Percentiles rank a stretch among this genome's conserved stretches.
These are phyloP conservation scores for Clavelina lepadiformis DNA, from an alignment of 23 tunicate species.

Conservation along the genomic window DNA sequence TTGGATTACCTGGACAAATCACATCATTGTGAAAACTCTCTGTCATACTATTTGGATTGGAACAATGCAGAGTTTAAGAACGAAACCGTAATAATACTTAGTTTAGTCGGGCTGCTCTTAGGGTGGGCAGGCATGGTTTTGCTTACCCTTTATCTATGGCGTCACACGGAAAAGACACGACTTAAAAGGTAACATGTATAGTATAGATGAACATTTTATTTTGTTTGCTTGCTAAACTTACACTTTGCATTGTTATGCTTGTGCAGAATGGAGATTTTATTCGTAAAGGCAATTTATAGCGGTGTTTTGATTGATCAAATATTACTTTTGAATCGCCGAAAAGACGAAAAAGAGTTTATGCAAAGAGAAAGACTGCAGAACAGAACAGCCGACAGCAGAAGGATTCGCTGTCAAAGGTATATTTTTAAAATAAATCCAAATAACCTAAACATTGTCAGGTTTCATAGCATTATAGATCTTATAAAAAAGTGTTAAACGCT, in stretches of 20 bases:
- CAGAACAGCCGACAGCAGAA: too few relatives aligned
- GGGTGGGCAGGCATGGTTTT: slow-evolving; percentile 51
- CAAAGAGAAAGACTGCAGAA: slow-evolving; percentile 22
- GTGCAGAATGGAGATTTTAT: slow-evolving; percentile 81
- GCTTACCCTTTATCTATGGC: slow-evolving; percentile 56
- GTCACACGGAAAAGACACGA: slow-evolving; percentile 16
- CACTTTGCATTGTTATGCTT: too few relatives aligned
- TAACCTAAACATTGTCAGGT: too few relatives aligned
- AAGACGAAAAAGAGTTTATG: slow-evolving; percentile 40
- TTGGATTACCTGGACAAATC: too few relatives aligned
- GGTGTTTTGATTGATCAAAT: slow-evolving; percentile 64
- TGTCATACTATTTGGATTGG: slow-evolving; percentile 47
- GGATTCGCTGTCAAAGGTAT: too few relatives aligned
- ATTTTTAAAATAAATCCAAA: too few relatives aligned
- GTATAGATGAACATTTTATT: too few relatives aligned
- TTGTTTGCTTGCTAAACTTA: too few relatives aligned
- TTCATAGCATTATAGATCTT: too few relatives aligned
- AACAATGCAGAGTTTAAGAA: not conserved
- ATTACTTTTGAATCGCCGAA: slow-evolving; percentile 65
- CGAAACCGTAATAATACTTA: slow-evolving; percentile 8
- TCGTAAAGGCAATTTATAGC: slow-evolving; percentile 65
- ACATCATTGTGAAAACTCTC: too few relatives aligned
- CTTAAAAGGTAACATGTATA: slow-evolving; percentile 62
- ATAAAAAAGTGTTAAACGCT: too few relatives aligned
- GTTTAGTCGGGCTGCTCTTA: slow-evolving; percentile 45